Evolutionary conservation across 2,113 vertebrate genomes (phyloP).

Genomic region (Anoplopoma fimbria): DNA sequence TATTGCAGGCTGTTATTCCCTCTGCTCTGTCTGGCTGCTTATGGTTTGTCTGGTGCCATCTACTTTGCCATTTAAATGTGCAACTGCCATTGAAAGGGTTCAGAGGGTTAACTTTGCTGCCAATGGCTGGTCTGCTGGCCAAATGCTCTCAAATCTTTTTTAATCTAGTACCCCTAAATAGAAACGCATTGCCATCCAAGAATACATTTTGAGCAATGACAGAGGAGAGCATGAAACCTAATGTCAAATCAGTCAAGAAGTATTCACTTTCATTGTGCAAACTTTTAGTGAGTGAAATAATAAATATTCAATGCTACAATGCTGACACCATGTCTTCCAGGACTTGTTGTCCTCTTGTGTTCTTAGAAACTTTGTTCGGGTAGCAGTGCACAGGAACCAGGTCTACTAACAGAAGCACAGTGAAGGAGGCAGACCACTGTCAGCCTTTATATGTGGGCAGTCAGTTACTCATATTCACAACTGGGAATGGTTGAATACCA

Average conservation of each 20-base stretch:
- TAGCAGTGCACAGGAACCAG: neutral
- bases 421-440: neutral
- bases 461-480: conserved; percentile 30
- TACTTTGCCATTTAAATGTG: conserved; percentile 47
- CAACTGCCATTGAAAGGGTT: conserved; percentile 47
- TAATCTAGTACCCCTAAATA: conserved; percentile 57
- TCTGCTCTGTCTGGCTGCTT: conserved; percentile 44
- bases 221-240: neutral
- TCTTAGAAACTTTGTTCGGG: neutral
- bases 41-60: conserved; percentile 58
- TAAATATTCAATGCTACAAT: neutral
- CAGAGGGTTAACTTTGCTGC: conserved; percentile 46
- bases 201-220: conserved; percentile 34
- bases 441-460: neutral
- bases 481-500: conserved; percentile 33
- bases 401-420: conserved; percentile 7
- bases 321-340: neutral
- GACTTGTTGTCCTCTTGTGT: neutral
- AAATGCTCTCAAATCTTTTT: conserved; percentile 50
- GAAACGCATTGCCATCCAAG: conserved; percentile 49
- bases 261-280: neutral
- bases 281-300: neutral
- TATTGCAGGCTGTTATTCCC: neutral
- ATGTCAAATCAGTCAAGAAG: neutral
- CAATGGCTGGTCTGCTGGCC: conserved; percentile 34